Conservation (phyloP, 2,888 invertebrate species). For the Nymphalis c-album region DNA sequence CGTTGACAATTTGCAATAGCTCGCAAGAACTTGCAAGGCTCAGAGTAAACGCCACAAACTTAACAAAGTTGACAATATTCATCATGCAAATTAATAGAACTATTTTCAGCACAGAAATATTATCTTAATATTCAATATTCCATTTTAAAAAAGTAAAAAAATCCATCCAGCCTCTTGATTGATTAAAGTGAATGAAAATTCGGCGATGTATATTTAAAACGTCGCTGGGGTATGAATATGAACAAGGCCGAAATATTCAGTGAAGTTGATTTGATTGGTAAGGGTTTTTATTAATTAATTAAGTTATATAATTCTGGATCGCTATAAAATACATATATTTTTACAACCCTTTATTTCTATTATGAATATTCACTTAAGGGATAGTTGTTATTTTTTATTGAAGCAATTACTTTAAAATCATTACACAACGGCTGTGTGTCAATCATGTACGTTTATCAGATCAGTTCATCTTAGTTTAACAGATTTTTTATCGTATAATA, state of each 20-base stretch:
- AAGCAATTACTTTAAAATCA: no score
- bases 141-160: background rate
- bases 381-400: no score
- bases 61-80: no score
- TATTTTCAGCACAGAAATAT: background rate
- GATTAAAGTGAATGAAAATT: slow-evolving; percentile 26
- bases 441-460: no score
- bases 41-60: no score
- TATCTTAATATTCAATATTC: background rate
- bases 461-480: no score
- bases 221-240: slow-evolving; percentile 15
- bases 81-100: no score
- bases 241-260: slow-evolving; percentile 22
- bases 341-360: background rate
- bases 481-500: no score
- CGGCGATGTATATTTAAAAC: slow-evolving; percentile 23
- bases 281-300: background rate
- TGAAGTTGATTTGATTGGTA: slow-evolving; percentile 24
- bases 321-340: background rate
- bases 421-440: no score
- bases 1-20: no score
- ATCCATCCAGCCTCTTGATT: slow-evolving; percentile 6
- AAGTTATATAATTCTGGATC: background rate
- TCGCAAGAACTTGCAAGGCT: no score
- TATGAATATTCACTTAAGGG: no score